Evolutionary conservation across 2,888 invertebrate genomes (phyloP).

Genomic region (Sclerodermus sp.): DNA sequence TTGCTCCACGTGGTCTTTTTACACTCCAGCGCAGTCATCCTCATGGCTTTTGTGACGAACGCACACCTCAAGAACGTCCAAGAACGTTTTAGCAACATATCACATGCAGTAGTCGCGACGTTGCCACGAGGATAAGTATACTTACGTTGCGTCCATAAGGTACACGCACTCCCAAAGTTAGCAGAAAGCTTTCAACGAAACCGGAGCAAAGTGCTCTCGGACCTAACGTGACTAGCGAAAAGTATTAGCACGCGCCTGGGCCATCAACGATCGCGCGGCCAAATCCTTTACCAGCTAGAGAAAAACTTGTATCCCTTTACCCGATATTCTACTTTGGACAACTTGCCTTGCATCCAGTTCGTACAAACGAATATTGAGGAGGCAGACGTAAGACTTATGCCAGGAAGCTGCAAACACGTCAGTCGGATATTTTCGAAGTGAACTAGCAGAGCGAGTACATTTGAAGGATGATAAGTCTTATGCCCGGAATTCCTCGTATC

Average conservation of each 20-base stretch:
- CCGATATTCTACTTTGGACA: slow-evolving; percentile 19
- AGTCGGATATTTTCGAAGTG: too few species aligned
- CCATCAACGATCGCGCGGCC: background rate
- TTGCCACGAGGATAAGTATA: slow-evolving; percentile 40
- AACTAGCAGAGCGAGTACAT: too few species aligned
- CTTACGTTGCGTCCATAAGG: slow-evolving; percentile 16
- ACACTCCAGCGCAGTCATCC: slow-evolving; percentile 18
- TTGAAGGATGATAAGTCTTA: too few species aligned
- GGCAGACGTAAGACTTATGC: too few species aligned
- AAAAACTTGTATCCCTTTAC: slow-evolving; percentile 13
- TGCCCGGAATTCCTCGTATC: too few species aligned
- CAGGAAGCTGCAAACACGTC: too few species aligned
- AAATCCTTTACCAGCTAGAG: background rate
- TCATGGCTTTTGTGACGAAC: slow-evolving; percentile 33
- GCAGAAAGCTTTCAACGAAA: background rate
- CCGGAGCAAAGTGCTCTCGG: too few species aligned
- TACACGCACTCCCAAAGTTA: background rate
- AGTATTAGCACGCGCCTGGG: background rate
- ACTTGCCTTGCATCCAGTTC: slow-evolving; percentile 39
- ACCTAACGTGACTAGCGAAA: background rate
- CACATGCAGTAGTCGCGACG: slow-evolving; percentile 47
- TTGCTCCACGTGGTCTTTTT: slow-evolving; percentile 4
- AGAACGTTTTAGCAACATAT: slow-evolving; percentile 36
- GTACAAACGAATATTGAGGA: background rate
- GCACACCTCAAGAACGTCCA: slow-evolving; percentile 47